These are phyloP conservation scores for Patagioenas fasciata DNA, from an alignment of 2,113 vertebrate species.

Conservation along the genomic window DNA sequence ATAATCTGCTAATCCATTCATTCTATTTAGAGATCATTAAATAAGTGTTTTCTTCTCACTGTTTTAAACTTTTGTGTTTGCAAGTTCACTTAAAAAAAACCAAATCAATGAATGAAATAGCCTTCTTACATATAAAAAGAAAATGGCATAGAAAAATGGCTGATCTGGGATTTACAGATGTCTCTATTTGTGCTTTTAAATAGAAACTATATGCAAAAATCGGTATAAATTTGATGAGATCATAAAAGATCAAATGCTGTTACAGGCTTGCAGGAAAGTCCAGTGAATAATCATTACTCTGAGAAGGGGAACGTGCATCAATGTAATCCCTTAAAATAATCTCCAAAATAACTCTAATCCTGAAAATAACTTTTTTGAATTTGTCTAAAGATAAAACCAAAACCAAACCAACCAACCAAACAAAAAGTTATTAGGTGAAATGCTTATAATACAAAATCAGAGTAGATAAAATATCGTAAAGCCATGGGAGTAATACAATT, in stretches of 20 bases:
- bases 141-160: not conserved
- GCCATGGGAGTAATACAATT: not conserved
- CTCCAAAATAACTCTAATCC: slow-evolving; percentile 46
- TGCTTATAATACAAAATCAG: not conserved
- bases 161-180: slow-evolving; percentile 13
- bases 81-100: not conserved
- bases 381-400: slow-evolving; percentile 20
- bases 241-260: not conserved
- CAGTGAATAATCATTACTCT: slow-evolving; percentile 17
- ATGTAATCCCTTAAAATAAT: slow-evolving; percentile 56
- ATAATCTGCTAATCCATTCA: not conserved
- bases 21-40: not conserved
- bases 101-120: not conserved
- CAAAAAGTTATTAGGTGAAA: not conserved
- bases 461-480: not conserved
- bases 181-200: slow-evolving; percentile 29
- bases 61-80: not conserved
- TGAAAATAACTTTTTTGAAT: slow-evolving; percentile 55
- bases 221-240: slow-evolving; percentile 19
- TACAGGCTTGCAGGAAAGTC: slow-evolving; percentile 1
- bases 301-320: slow-evolving; percentile 4
- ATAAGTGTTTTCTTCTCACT: not conserved
- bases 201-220: slow-evolving; percentile 23
- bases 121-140: not conserved
- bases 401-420: no score